These are phyloP conservation scores for Orbicella faveolata DNA, from an alignment of 64 coral and sea anemone genomes.

Conservation along the genomic window DNA sequence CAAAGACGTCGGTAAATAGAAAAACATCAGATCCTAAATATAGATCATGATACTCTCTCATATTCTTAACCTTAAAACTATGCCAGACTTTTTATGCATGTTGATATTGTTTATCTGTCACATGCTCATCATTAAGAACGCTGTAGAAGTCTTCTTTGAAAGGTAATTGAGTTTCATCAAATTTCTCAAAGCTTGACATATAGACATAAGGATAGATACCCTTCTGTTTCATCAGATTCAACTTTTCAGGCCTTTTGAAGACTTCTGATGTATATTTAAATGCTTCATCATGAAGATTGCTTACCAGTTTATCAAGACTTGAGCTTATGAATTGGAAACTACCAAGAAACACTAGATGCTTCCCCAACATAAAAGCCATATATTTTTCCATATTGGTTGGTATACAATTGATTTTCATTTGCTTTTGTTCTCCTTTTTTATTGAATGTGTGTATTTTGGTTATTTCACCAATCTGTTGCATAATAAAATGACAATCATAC, in stretches of 20 bases:
- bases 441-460: not conserved
- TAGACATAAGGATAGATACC: slow-evolving; percentile 3
- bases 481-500: slow-evolving; percentile 9
- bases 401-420: slow-evolving; percentile 2
- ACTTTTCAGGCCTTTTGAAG: not conserved
- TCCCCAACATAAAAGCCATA: slow-evolving; percentile 6
- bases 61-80: not conserved
- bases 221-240: not conserved
- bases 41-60: slow-evolving; percentile 9
- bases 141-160: too few relatives aligned
- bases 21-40: not conserved
- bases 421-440: not conserved
- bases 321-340: slow-evolving; percentile 20
- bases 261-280: not conserved
- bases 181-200: not conserved
- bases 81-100: not conserved
- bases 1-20: too few relatives aligned
- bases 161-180: too few relatives aligned
- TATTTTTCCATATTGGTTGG: slow-evolving; percentile 24
- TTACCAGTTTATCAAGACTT: slow-evolving; percentile 2
- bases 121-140: too few relatives aligned
- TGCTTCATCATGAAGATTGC: not conserved
- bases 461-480: slow-evolving; percentile 2
- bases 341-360: not conserved
- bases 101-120: too few relatives aligned